A percentile compares a stretch with the other conserved stretches of the same genome.
Conservation (phyloP, 1,140 invertebrate species). For the Pseudoatta argentina region DNA sequence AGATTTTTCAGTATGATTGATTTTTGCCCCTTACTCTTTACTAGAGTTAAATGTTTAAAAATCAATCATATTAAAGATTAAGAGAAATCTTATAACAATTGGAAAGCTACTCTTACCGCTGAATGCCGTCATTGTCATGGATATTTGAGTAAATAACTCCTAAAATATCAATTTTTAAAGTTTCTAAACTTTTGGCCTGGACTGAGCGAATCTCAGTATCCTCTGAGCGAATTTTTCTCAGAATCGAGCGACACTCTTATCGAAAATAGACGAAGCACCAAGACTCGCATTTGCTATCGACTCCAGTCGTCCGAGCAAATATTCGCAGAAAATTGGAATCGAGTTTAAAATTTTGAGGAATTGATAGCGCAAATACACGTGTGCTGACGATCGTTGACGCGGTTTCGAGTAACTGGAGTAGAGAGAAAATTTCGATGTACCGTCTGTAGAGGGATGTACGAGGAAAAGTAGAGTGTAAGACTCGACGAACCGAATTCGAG, state of each 20-base stretch:
- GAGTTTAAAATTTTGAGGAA: conserved; percentile 33
- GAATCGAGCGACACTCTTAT: conserved; percentile 39
- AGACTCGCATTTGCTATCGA: not conserved
- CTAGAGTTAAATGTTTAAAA: no score
- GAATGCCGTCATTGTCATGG: no score
- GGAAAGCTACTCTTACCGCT: no score
- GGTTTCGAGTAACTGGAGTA: conserved; percentile 10
- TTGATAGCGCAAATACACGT: conserved; percentile 17
- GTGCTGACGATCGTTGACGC: conserved; percentile 10
- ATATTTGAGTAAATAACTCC: no score
- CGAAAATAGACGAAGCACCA: not conserved
- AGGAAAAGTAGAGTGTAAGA: conserved; percentile 29
- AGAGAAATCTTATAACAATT: no score
- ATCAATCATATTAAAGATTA: no score
- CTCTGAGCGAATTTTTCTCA: not conserved
- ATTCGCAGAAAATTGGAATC: not conserved
- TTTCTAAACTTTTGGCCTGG: no score
- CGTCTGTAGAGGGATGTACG: not conserved
- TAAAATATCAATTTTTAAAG: no score
- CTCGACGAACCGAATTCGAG: conserved; percentile 37
- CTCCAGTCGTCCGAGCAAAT: conserved; percentile 26
- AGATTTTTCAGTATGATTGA: no score
- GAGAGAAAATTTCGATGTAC: conserved; percentile 13
- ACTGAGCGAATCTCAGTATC: no score
- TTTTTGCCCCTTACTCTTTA: no score